phyloP scores from a whole-genome alignment of 1,140 invertebrate species.

The Globodera rostochiensis region DNA sequence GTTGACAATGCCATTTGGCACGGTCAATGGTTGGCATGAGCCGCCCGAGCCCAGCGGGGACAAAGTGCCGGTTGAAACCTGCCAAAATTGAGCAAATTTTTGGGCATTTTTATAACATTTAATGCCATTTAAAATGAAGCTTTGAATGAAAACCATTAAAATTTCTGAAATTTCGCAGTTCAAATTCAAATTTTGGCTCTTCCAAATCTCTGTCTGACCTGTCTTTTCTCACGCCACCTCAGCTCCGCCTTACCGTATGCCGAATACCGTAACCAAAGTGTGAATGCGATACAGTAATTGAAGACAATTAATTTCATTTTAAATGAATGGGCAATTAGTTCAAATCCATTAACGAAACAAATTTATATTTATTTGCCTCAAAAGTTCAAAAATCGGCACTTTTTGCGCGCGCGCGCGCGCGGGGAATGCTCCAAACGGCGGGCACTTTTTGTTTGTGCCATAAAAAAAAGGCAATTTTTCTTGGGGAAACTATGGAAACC shows the following conservation, averaged over 20 bases:
- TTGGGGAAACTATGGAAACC: not conserved
- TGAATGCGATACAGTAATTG: not conserved
- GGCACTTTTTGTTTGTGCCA: not conserved
- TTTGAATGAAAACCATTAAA: too few relatives aligned
- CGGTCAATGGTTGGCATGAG: constrained; percentile 4
- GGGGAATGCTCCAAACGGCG: not conserved
- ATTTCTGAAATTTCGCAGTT: too few relatives aligned
- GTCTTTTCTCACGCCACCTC: not conserved
- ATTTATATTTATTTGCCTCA: not conserved
- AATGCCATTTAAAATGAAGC: too few relatives aligned
- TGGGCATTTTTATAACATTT: too few relatives aligned
- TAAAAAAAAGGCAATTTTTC: not conserved
- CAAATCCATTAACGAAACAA: not conserved
- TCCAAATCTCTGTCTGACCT: not conserved
- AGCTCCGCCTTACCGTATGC: not conserved
- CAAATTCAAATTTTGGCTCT: too few relatives aligned
- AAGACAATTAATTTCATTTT: too few relatives aligned
- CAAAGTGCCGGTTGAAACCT: not conserved
- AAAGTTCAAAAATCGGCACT: too few relatives aligned
- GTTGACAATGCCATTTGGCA: constrained; percentile 19
- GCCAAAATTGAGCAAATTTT: not conserved
- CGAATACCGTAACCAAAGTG: not conserved
- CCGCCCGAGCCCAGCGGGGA: not conserved
- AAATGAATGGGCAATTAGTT: not conserved
- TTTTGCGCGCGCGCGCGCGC: too few relatives aligned